Conservation (phyloP, 64 coral and sea anemone genomes). For the Porites lutea region DNA sequence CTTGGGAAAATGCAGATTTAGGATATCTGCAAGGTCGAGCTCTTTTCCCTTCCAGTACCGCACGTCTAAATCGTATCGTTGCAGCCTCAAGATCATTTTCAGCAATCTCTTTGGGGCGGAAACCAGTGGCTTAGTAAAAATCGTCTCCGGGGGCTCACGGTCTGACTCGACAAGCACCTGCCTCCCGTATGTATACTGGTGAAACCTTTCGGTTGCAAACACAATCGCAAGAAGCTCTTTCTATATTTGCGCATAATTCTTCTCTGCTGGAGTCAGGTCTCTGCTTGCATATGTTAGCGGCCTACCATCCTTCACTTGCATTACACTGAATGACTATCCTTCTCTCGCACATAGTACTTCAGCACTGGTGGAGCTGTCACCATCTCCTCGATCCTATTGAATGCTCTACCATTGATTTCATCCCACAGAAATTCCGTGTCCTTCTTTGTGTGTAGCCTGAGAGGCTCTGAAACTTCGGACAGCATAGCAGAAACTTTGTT, state of each 20-base stretch:
- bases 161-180: constrained; percentile 15
- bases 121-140: constrained; percentile 11
- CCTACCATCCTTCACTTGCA: background rate
- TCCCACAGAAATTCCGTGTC: constrained; percentile 46
- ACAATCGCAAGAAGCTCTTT: constrained; percentile 50
- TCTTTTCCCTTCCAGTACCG: background rate
- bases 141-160: constrained; percentile 17
- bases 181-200: constrained; percentile 43
- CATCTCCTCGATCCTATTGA: constrained; percentile 16
- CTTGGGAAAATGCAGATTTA: background rate
- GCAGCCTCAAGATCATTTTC: constrained; percentile 35
- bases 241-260: constrained; percentile 17
- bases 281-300: background rate
- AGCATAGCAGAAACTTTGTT: constrained; percentile 20
- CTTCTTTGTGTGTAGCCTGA: constrained; percentile 24
- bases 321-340: constrained; percentile 48
- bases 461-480: constrained; percentile 34
- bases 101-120: constrained; percentile 15
- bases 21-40: constrained; percentile 25
- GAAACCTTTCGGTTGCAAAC: constrained; percentile 24
- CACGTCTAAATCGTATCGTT: constrained; percentile 44
- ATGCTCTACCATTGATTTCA: constrained; percentile 46
- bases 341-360: constrained; percentile 29
- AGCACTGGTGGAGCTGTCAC: constrained; percentile 34
- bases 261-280: background rate